Evolutionary conservation across 2,113 vertebrate genomes (phyloP), one percentile per base, ranked within the genome.

Genomic region (Gnathonemus echidnorhynchus): DNA sequence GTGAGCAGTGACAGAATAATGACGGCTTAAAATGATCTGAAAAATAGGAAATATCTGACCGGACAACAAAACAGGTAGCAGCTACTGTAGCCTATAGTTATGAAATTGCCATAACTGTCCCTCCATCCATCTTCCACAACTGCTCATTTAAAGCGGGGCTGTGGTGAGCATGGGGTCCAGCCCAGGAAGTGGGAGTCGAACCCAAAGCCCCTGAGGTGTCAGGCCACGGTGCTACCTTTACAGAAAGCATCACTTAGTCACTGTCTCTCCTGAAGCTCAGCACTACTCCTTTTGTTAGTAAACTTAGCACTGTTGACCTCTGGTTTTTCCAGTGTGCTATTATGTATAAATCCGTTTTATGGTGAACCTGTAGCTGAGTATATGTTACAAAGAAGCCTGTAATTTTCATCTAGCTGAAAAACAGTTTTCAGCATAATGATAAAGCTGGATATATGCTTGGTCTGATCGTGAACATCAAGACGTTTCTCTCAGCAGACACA

Each of bases 321-420:
- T 89, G 58, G 49, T 86, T 87, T 56, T 74, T 39, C 13, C 88
- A 89, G 21, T 86, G 56, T 70, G 48, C 53, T 52, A 89, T 90
- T 77, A 89, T 49, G 80, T 31, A 74, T 85, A 86, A 70, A 70
- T 77, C 58, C 5, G 27, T 89, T 90, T 90, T 89, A 89, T 50
- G 13, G 13, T 86, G 80, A 89, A 89, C 80, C 19, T 62, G 45
- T 45, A 89, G 13, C 53, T 89, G 24, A 89, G 66, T 89, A 89
- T n/a, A 89, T 46, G 24, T 31, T 74, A 42, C 49, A 10, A 39
- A 42, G 5, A 48, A 86, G 53, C 56, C 90, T 91, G 48, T 87
- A 70, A 91, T 91, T 91, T 91, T 58, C 56, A 56, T 83, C 49
- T 56, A 45, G 27, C 52, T 53, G 15, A 86, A 91, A 86, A 58